Evolutionary conservation across 2,888 invertebrate genomes (phyloP).

Genomic region (Meloe dianella): DNA sequence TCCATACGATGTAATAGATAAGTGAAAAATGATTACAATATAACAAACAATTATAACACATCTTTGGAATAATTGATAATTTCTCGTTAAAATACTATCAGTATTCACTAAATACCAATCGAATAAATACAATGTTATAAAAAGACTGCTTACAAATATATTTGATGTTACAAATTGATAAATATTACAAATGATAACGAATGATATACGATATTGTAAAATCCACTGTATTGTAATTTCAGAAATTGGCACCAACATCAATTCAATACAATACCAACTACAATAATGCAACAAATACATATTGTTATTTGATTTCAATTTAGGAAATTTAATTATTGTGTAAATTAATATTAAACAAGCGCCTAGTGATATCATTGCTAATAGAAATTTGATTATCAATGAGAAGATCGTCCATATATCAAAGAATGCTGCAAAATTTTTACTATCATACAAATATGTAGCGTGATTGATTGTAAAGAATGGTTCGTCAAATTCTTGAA

Average conservation of each 20-base stretch:
- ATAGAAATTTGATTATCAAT: not conserved
- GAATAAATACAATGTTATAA: not conserved
- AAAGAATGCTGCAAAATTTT: not conserved
- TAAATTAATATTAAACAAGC: not conserved
- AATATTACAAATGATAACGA: conserved; percentile 7
- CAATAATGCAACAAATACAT: conserved; percentile 13
- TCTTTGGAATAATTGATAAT: conserved; percentile 10
- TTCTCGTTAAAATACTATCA: not conserved
- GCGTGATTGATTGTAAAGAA: not conserved
- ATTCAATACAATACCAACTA: conserved; percentile 1
- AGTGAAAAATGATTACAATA: not conserved
- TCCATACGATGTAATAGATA: not conserved
- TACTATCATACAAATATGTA: not conserved
- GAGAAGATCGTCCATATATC: not conserved
- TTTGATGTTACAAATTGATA: conserved; percentile 2
- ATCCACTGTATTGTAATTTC: not conserved
- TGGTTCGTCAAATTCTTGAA: not conserved
- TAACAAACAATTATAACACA: not conserved
- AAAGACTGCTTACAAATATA: not conserved
- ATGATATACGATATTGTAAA: not conserved
- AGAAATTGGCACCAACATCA: not conserved
- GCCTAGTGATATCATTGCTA: not conserved
- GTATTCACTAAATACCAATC: conserved; percentile 14
- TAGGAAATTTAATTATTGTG: not conserved
- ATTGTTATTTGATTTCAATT: conserved; percentile 4